Base-by-base conservation (phyloP, 1,140 invertebrate genomes). In the Sarcophaga peregrina region DNA sequence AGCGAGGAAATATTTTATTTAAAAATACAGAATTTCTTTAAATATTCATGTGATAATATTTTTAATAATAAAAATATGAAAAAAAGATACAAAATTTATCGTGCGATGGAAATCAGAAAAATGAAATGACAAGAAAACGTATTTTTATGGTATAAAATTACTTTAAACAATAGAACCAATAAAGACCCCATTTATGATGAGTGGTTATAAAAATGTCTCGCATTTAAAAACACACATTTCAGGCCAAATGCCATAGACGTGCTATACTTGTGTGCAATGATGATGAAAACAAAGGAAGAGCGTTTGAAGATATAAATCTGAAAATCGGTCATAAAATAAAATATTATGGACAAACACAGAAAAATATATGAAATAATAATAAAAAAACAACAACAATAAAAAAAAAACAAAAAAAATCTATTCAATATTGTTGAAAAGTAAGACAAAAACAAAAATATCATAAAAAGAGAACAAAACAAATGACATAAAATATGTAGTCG, bases 291-390 rank as follows among this genome's bases (percentile, higher is more conserved):
- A 37, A 37, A 37, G 25, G 25, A 37, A 37, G 25, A 37, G 4
- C 25, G 25, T 37, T 37, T 37, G 25, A 47, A 78, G 75, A 78
- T 78, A 78, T 78, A 78, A 78, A 78, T 78, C 75, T 78, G 47
- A 25, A 78, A 78, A 78, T 78, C 25, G 75, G 75, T 78, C 46
- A 50, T 78, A 78, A 78, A 78, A 78, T 78, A 78, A 78, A 78
- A 78, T 78, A 50, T 68, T 58, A 58, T n/a, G 17, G 20, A 50
- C 11, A 78, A 78, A 52, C n/a, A 50, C 74, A 78, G 9, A 50
- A 50, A 78, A 78, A 78, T 78, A 15, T 50, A 50, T 17, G 17
- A 46, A 78, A 47, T 50, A 48, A 78, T 20, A 78, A 50, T 3
- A 50, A 25, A 50, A 0, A 76, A 15, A 78, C 50, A 78, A 76